phyloP scores from a whole-genome alignment of 2,797 vertebrate genomes.

The Cirrhinus mrigala region DNA sequence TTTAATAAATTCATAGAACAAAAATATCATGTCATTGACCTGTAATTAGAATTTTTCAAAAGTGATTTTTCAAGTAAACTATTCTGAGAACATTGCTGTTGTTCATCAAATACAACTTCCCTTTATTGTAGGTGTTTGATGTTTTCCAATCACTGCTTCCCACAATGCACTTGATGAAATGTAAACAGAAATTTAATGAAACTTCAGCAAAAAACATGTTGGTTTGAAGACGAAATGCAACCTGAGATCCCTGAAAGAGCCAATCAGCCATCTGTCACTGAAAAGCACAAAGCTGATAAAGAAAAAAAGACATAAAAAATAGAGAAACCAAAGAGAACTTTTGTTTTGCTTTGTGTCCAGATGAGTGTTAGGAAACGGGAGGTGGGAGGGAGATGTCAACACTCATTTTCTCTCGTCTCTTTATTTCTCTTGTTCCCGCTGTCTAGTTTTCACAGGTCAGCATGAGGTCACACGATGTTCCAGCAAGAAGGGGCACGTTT shows the following conservation, averaged over 20 bases:
- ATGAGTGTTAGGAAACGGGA: background rate
- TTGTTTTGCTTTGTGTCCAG: slow-evolving; percentile 1
- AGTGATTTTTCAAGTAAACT: background rate
- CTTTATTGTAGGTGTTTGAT: background rate
- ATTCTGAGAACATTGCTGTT: background rate
- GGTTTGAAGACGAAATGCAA: slow-evolving; percentile 31
- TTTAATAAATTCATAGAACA: background rate
- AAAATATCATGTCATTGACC: background rate
- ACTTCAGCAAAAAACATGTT: background rate
- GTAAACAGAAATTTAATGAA: slow-evolving; percentile 17
- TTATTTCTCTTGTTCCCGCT: slow-evolving; percentile 52
- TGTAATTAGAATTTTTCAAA: background rate
- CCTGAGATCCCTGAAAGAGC: slow-evolving; percentile 12
- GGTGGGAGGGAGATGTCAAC: slow-evolving; percentile 29
- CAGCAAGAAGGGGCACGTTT: slow-evolving; percentile 13
- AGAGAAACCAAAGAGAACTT: slow-evolving; percentile 21
- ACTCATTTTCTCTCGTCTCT: slow-evolving; percentile 9
- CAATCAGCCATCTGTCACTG: slow-evolving; percentile 30
- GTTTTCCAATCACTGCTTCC: background rate
- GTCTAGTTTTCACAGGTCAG: slow-evolving; percentile 70
- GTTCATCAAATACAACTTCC: background rate
- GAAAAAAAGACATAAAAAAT: background rate
- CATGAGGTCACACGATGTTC: slow-evolving; percentile 60
- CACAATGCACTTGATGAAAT: slow-evolving; percentile 37
- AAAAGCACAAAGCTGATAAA: background rate